Conservation (phyloP, 2,888 invertebrate genomes). For the Trichacis sp. region DNA sequence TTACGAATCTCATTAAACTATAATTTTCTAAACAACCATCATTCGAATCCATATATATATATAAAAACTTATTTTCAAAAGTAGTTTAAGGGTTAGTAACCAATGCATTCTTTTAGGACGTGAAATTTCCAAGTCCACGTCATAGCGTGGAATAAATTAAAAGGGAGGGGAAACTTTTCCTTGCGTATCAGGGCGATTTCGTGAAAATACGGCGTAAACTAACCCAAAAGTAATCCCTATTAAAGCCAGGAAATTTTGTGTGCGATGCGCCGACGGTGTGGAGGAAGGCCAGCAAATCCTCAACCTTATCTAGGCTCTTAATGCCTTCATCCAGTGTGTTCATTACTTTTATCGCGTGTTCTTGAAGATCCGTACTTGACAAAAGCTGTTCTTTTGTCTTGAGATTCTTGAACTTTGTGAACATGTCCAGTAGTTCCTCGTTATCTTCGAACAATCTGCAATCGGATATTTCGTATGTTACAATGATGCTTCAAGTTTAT, state of each 20-base stretch:
- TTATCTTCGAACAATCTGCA: conserved; percentile 89
- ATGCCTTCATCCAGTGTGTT: conserved; percentile 90
- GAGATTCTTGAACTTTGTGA: conserved; percentile 84
- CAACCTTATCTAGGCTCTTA: conserved; percentile 86
- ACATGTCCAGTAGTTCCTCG: conserved; percentile 81
- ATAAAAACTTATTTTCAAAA: too few relatives aligned
- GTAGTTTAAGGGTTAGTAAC: too few relatives aligned
- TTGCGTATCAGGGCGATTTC: too few relatives aligned
- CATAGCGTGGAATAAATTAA: too few relatives aligned
- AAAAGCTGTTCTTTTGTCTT: conserved; percentile 85
- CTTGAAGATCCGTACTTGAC: conserved; percentile 84
- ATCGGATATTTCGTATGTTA: too few relatives aligned
- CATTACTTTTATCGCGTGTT: conserved; percentile 92
- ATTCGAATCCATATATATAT: too few relatives aligned
- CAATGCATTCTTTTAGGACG: too few relatives aligned
- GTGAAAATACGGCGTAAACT: conserved; percentile 58
- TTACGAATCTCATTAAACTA: too few relatives aligned
- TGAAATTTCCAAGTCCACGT: too few relatives aligned
- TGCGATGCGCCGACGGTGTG: conserved; percentile 88
- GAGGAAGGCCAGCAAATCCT: conserved; percentile 85
- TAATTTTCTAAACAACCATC: too few relatives aligned
- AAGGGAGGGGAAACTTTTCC: too few relatives aligned
- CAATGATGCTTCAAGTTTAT: too few relatives aligned
- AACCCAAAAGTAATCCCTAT: conserved; percentile 91
- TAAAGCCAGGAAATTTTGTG: conserved; percentile 83